Evolutionary conservation across 2,113 vertebrate genomes (phyloP), one percentile per base, ranked within the genome.

Genomic region (Phylloscopus trochilus): DNA sequence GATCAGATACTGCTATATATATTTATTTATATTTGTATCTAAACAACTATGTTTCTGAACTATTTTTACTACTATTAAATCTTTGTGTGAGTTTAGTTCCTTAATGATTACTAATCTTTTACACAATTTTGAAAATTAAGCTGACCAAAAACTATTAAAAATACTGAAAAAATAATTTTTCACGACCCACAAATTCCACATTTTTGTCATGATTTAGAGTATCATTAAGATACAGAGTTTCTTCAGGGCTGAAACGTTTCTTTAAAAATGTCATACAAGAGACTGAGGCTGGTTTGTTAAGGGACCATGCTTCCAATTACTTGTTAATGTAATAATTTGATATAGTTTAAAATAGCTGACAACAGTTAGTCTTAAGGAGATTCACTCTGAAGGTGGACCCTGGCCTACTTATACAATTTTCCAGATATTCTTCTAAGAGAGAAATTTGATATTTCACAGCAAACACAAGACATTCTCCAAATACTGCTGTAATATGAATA

Each of bases 11-110:
- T 56, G 17, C 20, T 70, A 26, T 43, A 49, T 44, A 33, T 24
- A 18, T 39, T 37, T 41, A 53, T 53, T 49, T 41, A 24, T 37
- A 46, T 46, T 53, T 8, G 13, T 26, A 63, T 28, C 10, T 28
- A 44, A 84, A 58, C 5, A 85, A 24, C 2, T 3, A 13, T 18
- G 4, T 37, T 79, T 85, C 22, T 59, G 31, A 55, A 55, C 39
- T 41, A n/a, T 5, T 52, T 77, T 84, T 55, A 20, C 4, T 41
- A 6, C 17, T 77, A 14, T 44, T 84, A 66, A 64, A 66, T 43
- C 3, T 37, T 60, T 56, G 6, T 0, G 0, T 30, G 7, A 5
- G 24, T 15, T 22, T 77, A 7, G 15, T 46, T 58, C 6, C 46
- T 76, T 46, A 76, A n/a, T 1, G 1, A 2, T 60, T 77, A 11